Conservation (phyloP, 2,797 vertebrate species). For the Hypotaenidia okinawae region DNA sequence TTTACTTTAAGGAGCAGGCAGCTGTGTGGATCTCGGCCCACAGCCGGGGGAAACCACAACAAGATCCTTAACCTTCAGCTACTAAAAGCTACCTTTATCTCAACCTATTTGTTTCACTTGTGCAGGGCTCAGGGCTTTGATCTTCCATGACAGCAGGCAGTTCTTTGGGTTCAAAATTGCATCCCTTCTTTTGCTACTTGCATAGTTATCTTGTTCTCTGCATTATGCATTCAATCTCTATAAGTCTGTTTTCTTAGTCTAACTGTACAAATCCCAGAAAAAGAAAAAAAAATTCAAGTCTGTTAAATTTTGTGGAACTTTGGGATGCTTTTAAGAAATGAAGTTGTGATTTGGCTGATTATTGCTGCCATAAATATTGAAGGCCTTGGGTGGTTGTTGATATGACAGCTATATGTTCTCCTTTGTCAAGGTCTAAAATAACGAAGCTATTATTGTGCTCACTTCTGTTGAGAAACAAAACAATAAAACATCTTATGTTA, state of each 20-base stretch:
- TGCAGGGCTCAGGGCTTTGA: not conserved
- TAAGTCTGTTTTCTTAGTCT: not conserved
- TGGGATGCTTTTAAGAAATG: not conserved
- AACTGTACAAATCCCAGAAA: accelerated
- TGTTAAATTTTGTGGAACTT: not conserved
- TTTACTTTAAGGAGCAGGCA: too few relatives aligned
- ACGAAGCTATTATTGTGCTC: not conserved
- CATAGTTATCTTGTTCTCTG: not conserved
- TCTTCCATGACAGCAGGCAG: not conserved
- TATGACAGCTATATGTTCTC: not conserved
- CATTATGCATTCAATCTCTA: not conserved
- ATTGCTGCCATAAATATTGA: not conserved
- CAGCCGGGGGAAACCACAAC: too few relatives aligned
- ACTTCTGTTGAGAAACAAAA: not conserved
- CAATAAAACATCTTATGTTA: not conserved
- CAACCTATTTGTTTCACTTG: not conserved
- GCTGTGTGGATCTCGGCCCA: too few relatives aligned
- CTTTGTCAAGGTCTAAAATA: not conserved
- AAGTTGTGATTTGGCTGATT: not conserved
- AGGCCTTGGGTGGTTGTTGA: not conserved
- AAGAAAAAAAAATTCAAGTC: not conserved
- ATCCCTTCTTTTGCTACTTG: not conserved
- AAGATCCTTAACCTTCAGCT: not conserved
- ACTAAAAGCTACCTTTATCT: not conserved
- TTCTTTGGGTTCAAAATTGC: too few relatives aligned